A percentile compares a stretch with the other conserved stretches of the same genome.
Conservation (phyloP, 2,888 invertebrate species). For the Volucella inflata region DNA sequence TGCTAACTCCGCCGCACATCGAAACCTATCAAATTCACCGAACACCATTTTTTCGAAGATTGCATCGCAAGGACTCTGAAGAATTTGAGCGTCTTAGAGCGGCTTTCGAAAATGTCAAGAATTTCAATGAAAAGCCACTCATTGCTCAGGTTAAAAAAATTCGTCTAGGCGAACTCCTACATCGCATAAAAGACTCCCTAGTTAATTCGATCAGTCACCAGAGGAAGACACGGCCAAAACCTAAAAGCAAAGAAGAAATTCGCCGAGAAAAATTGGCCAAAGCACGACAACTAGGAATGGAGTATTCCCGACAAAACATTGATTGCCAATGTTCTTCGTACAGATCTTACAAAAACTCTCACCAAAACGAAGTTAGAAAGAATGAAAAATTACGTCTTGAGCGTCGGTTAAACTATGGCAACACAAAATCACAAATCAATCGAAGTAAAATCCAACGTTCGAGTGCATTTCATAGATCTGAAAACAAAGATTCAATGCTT, state of each 20-base stretch:
- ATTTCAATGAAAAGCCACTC: conserved; percentile 56
- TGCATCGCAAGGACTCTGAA: conserved; percentile 52
- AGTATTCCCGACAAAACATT: conserved; percentile 51
- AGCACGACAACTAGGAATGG: conserved; percentile 45
- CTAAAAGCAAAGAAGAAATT: conserved; percentile 22
- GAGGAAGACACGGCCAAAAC: background rate
- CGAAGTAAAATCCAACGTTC: conserved; percentile 9
- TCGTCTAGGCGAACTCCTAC: conserved; percentile 43
- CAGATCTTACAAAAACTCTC: background rate
- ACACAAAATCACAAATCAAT: conserved; percentile 36
- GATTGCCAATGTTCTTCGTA: too few relatives aligned
- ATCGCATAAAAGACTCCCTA: conserved; percentile 42
- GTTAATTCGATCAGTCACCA: background rate
- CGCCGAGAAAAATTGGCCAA: conserved; percentile 41
- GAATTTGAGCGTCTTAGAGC: conserved; percentile 48
- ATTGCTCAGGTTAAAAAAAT: conserved; percentile 45
- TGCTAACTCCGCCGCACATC: background rate
- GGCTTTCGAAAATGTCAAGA: conserved; percentile 51
- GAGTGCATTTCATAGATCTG: background rate
- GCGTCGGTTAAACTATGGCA: conserved; percentile 57
- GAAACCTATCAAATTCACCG: conserved; percentile 58
- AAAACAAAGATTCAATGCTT: background rate
- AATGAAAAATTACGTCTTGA: conserved; percentile 25
- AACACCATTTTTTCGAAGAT: conserved; percentile 46
- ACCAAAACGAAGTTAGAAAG: background rate